phyloP scores from a whole-genome alignment of 2,113 vertebrate species.

The Chionomys nivalis region DNA sequence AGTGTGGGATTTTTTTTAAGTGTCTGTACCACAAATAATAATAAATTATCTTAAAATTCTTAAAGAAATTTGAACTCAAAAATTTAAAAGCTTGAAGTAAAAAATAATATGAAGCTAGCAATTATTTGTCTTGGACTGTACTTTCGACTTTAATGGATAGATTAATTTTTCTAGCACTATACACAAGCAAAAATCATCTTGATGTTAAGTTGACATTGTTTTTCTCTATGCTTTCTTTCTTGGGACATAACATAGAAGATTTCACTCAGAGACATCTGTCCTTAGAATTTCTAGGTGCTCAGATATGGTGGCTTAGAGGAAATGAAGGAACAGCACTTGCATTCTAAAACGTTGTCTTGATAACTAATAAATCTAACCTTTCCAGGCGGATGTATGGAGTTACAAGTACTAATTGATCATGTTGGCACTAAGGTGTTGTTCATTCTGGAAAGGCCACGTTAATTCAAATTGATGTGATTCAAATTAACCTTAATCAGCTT shows the following conservation, averaged over 20 bases:
- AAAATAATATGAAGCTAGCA: background rate
- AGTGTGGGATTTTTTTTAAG: too few species aligned
- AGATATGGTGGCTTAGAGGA: constrained; percentile 12
- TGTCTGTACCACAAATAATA: background rate
- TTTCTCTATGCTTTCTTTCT: background rate
- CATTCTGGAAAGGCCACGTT: constrained; percentile 89
- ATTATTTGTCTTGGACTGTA: background rate
- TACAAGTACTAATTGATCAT: constrained; percentile 90
- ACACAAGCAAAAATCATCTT: background rate
- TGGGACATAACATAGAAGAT: background rate
- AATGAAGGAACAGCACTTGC: constrained; percentile 77
- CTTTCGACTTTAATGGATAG: background rate
- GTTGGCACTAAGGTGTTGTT: constrained; percentile 88
- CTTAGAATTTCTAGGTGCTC: constrained; percentile 36
- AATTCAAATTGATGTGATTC: constrained; percentile 91
- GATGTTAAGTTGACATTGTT: background rate
- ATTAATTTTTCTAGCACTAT: background rate
- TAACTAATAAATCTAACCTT: constrained; percentile 91
- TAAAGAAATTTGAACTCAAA: background rate
- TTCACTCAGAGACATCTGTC: constrained; percentile 17
- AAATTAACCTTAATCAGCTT: constrained; percentile 92
- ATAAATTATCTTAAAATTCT: background rate
- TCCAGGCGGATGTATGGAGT: constrained; percentile 85
- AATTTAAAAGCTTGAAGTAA: background rate
- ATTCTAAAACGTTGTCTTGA: constrained; percentile 84